Evolutionary conservation across 2,113 vertebrate genomes (phyloP), one percentile per base, ranked within the genome.

Genomic region (Centropristis striata): DNA sequence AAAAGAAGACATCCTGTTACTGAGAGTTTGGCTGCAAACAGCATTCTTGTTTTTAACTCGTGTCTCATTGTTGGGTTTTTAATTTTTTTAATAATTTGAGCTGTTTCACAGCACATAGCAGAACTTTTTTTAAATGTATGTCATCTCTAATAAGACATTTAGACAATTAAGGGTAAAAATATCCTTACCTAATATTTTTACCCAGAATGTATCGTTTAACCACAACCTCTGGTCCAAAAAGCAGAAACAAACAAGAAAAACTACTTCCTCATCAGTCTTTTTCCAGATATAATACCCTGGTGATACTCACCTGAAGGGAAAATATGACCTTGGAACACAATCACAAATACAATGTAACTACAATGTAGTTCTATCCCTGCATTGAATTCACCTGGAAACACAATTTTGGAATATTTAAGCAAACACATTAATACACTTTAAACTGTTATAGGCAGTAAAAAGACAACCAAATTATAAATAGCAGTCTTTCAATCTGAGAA

Each of bases 281-380:
- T 69, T 37, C 57, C n/a, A 36, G 57, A 70, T 63, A 27, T 77
- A 14, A 42, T 12, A 11, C 5, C 13, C 37, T 42, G 46, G 32
- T 73, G 18, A 53, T 54, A 32, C 27, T 55, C n/a, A 66, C 41
- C 63, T 39, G 21, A 55, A 21, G 12, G 47, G 18, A 28, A 44
- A 53, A 51, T 42, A 44, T 60, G 53, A 67, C 32, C 28, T 67
- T n/a, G 16, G 44, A 41, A 58, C 10, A 25, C 8, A 16, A 44
- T 54, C 37, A 54, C 25, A 50, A 50, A 51, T 59, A 32, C n/a
- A n/a, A n/a, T n/a, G n/a, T n/a, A 73, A 51, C 63, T 28, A 25
- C 41, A 37, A 39, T 27, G 10, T 15, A 61, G 36, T n/a, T 3
- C 21, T 58, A 27, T 14, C 16, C 21, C 12, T 51, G 46, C 54